Evolutionary conservation across 2,888 invertebrate species (phyloP).

Genomic region (Ochropacha duplaris): DNA sequence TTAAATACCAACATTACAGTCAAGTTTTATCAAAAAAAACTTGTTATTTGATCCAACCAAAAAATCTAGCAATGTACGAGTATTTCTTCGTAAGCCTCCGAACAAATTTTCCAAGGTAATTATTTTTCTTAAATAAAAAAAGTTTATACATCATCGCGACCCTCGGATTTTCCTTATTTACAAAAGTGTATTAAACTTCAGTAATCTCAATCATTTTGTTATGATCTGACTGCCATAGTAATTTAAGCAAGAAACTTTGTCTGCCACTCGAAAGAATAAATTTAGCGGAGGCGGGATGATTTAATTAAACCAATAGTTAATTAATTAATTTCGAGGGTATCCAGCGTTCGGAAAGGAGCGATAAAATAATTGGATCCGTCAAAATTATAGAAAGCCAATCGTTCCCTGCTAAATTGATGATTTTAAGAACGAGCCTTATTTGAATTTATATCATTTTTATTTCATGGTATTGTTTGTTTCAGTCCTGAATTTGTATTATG

Average conservation of each 20-base stretch:
- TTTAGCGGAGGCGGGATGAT: conserved; percentile 55
- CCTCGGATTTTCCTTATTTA: neutral
- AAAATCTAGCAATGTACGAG: conserved; percentile 2
- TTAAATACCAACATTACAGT: neutral
- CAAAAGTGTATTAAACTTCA: conserved; percentile 14
- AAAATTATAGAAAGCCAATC: conserved; percentile 74
- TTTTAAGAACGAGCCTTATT: conserved; percentile 44
- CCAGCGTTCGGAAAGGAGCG: conserved; percentile 56
- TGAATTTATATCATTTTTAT: conserved; percentile 44
- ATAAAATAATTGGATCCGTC: conserved; percentile 75
- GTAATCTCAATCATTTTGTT: conserved; percentile 36
- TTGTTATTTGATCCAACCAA: neutral
- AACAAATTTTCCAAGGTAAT: neutral
- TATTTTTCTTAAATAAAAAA: conserved; percentile 7
- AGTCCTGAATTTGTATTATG: conserved; percentile 5
- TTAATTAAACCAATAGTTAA: conserved; percentile 76
- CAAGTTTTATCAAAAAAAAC: neutral
- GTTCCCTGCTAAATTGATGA: conserved; percentile 61
- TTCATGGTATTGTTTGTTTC: conserved; percentile 16
- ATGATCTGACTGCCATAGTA: conserved; percentile 41
- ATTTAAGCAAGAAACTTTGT: conserved; percentile 46
- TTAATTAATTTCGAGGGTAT: conserved; percentile 71
- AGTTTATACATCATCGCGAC: conserved; percentile 17
- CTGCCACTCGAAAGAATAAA: conserved; percentile 49
- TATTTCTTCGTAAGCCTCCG: neutral